Evolutionary conservation across 2,113 vertebrate species (phyloP), one percentile per base, ranked within the genome.

Genomic region (Ailuropoda melanoleuca): DNA sequence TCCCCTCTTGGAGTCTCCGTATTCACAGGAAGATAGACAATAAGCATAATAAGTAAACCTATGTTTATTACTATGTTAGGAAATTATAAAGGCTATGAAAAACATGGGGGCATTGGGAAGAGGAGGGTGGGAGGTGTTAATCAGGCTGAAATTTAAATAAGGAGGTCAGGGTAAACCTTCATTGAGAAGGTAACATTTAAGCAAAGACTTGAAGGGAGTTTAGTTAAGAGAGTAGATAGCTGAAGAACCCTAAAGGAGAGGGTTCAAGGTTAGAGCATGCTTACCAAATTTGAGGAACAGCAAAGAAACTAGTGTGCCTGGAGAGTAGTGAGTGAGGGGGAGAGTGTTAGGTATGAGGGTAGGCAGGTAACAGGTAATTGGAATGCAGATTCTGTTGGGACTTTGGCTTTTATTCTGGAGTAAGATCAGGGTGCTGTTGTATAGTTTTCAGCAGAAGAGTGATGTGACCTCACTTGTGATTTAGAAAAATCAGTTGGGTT

Each of bases 161-260:
- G 56, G 34, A 92, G 1, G 43, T 62, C 19, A 62, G 29, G 37
- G 48, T 75, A 60, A 43, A 26, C 23, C 29, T 8, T 75, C 80
- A 75, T 5, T 70, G 46, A 89, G 75, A 95, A 90, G 50, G 46
- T 70, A 48, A 88, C 17, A 58, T 88, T 84, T 89, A 97, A 93
- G 48, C 50, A 77, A 97, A 86, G 43, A 62, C 34, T 90, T 84
- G 26, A 92, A 81, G 37, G 34, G 64, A 64, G 53, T 87, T 89
- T 90, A 90, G 39, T 83, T 13, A 68, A 84, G 58, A 78, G 13
- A 15, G 5, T 88, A 21, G 50, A 18, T 96, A 77, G 66, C 34
- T 3, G 2, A 55, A 96, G 50, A 80, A 53, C 55, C 48, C 60
- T 80, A 31, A 7, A 66, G 62, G 17, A 31, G 23, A 46, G 66